Conservation (phyloP, 2,113 vertebrate species). For the Aegotheles bennettii region DNA sequence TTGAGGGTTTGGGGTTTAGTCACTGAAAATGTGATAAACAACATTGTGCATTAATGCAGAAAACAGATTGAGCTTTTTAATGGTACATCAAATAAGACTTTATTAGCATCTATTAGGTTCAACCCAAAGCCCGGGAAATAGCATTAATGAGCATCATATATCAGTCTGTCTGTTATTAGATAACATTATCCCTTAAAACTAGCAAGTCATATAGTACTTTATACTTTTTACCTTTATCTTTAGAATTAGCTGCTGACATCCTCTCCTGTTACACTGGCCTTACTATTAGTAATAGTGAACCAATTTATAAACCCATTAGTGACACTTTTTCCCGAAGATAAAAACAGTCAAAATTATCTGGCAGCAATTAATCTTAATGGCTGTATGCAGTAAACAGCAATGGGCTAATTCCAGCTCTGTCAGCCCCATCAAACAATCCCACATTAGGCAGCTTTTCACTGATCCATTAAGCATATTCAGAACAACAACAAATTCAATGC, state of each 20-base stretch:
- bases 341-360: conserved; percentile 92
- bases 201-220: conserved; percentile 78
- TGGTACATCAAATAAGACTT: conserved; percentile 85
- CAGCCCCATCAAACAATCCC: conserved; percentile 88
- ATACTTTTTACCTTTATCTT: conserved; percentile 83
- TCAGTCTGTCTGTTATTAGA: conserved; percentile 82
- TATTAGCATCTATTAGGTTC: conserved; percentile 86
- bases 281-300: conserved; percentile 89
- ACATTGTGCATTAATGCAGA: conserved; percentile 76
- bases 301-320: conserved; percentile 92
- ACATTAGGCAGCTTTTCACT: conserved; percentile 90
- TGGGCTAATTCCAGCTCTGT: conserved; percentile 89
- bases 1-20: conserved; percentile 74
- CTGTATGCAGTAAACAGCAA: conserved; percentile 92
- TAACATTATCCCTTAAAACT: conserved; percentile 80
- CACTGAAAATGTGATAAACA: conserved; percentile 79
- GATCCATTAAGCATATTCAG: conserved; percentile 92
- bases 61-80: conserved; percentile 84
- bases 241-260: conserved; percentile 80
- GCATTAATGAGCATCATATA: conserved; percentile 85
- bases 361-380: conserved; percentile 93
- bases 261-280: conserved; percentile 80
- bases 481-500: conserved; percentile 89
- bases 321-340: conserved; percentile 87
- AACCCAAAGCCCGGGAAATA: conserved; percentile 78